Evolutionary conservation across 2,888 invertebrate genomes (phyloP).

Genomic region (Tenthredo livida): DNA sequence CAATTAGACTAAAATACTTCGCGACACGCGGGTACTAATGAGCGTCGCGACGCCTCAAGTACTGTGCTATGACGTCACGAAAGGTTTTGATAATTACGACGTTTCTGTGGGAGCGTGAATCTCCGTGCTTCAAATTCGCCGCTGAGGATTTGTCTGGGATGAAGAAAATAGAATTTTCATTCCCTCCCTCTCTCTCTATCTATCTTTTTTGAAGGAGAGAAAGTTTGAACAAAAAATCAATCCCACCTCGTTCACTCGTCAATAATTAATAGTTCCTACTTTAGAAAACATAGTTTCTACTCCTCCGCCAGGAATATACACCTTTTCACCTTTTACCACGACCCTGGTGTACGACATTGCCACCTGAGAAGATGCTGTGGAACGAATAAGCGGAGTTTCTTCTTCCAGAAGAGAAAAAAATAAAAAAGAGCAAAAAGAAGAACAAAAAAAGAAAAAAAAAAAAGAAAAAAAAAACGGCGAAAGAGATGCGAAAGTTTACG

Average conservation of each 20-base stretch:
- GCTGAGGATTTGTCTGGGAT: not conserved
- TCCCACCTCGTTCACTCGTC: not conserved
- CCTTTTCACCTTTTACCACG: not conserved
- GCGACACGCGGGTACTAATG: conserved; percentile 29
- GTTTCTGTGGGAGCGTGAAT: not conserved
- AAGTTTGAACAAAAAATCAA: not conserved
- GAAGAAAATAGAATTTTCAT: not conserved
- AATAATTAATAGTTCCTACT: conserved; percentile 3
- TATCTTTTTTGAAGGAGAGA: not conserved
- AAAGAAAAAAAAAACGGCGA: not conserved
- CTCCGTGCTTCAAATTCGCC: not conserved
- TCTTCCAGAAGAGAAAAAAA: not conserved
- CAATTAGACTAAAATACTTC: conserved; percentile 38
- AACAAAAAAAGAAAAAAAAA: not conserved
- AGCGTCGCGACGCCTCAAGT: conserved; percentile 17
- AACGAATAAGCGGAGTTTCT: conserved; percentile 40
- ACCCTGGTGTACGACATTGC: not conserved
- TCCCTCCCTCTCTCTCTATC: too few relatives aligned
- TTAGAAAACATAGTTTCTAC: not conserved
- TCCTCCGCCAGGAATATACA: not conserved
- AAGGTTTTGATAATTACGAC: conserved; percentile 43
- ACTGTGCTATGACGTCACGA: conserved; percentile 4
- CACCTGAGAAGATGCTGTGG: not conserved
- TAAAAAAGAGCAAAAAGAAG: not conserved
- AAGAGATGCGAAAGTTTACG: conserved; percentile 44